phyloP scores from a whole-genome alignment of 1,140 invertebrate genomes.

The Oncopodura yosiiana region DNA sequence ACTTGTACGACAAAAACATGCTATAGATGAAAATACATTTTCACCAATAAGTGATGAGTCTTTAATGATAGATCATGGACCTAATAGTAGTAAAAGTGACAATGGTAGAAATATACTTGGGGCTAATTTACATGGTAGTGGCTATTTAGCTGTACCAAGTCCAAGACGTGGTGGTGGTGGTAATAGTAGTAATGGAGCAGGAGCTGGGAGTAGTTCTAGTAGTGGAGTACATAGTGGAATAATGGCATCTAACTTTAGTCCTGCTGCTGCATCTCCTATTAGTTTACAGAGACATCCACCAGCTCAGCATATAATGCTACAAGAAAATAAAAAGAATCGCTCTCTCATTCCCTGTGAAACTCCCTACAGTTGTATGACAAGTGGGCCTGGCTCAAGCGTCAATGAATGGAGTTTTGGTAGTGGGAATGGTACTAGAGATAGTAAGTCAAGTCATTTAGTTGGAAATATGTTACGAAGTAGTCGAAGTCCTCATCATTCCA shows the following conservation, averaged over 20 bases:
- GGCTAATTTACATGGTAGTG: too few relatives aligned
- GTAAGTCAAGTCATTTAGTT: not conserved
- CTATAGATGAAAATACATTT: too few relatives aligned
- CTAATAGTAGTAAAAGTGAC: not conserved
- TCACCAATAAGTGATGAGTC: too few relatives aligned
- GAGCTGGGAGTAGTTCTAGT: not conserved
- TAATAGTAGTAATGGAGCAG: conserved; percentile 3
- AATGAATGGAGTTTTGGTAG: not conserved
- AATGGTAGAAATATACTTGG: not conserved
- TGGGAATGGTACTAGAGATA: conserved; percentile 5
- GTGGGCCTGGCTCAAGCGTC: not conserved
- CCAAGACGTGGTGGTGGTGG: conserved; percentile 16
- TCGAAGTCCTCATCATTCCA: conserved; percentile 3
- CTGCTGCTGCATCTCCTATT: conserved; percentile 28
- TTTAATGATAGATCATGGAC: too few relatives aligned
- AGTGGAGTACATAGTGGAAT: not conserved
- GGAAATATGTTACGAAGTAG: not conserved
- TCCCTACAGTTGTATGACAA: conserved; percentile 25
- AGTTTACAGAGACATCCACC: conserved; percentile 32
- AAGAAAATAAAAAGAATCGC: conserved; percentile 32
- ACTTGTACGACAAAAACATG: too few relatives aligned
- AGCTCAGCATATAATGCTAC: conserved; percentile 24
- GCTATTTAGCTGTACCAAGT: conserved; percentile 27
- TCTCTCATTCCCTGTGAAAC: conserved; percentile 32
- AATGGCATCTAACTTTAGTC: conserved; percentile 6